Evolutionary conservation across 2,888 invertebrate species (phyloP).

Genomic region (Tupiocoris notatus): DNA sequence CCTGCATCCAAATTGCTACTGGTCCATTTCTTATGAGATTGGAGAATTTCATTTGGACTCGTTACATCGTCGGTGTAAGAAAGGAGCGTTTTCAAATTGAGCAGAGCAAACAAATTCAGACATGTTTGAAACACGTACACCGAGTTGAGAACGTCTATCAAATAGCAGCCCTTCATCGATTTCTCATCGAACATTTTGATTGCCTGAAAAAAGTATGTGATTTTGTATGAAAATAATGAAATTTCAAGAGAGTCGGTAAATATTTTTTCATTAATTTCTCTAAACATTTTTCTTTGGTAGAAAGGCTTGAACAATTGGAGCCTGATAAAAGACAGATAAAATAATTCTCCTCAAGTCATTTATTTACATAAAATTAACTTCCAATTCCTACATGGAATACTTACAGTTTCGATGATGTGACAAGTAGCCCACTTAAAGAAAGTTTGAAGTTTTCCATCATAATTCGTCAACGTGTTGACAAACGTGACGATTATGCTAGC

Average conservation of each 20-base stretch:
- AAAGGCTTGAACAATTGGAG: too few species aligned
- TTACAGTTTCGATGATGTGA: conserved; percentile 4
- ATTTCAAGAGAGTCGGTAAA: too few species aligned
- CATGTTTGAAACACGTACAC: conserved; percentile 27
- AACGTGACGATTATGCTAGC: background rate
- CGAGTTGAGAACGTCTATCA: conserved; percentile 17
- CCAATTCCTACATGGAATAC: background rate
- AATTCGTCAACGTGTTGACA: conserved; percentile 14
- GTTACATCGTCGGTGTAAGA: background rate
- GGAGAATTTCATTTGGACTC: background rate
- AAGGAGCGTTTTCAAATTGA: background rate
- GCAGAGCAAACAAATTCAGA: background rate
- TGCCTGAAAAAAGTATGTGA: background rate
- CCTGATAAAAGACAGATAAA: too few species aligned
- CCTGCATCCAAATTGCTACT: background rate
- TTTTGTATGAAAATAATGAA: too few species aligned
- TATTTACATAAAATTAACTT: too few species aligned
- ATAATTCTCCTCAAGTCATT: too few species aligned
- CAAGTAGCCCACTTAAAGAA: conserved; percentile 12
- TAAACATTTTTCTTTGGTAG: too few species aligned
- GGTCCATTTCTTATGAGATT: conserved; percentile 3
- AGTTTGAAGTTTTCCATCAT: conserved; percentile 5
- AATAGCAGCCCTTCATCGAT: conserved; percentile 12
- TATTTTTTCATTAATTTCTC: too few species aligned
- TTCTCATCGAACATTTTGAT: conserved; percentile 9